These are phyloP conservation scores for Sebastolobus alascanus DNA, from an alignment of 2,797 vertebrate species.

Conservation along the genomic window DNA sequence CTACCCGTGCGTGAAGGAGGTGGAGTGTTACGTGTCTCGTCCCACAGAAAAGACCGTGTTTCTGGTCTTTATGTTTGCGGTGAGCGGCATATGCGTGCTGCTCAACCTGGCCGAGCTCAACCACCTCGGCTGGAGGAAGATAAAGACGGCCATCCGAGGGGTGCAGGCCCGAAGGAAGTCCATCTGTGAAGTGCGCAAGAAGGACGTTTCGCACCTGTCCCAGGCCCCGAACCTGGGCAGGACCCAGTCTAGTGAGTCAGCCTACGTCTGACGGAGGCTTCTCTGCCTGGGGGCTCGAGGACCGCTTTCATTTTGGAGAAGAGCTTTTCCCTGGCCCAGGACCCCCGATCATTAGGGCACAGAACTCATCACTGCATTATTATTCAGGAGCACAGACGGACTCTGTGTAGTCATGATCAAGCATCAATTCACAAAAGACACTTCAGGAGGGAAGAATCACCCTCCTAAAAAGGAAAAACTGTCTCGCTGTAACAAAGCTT, in stretches of 20 bases:
- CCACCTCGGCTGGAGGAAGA: conserved; percentile 93
- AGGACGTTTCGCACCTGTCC: conserved; percentile 87
- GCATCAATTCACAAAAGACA: conserved; percentile 64
- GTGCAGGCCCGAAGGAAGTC: conserved; percentile 90
- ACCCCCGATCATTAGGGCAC: conserved; percentile 62
- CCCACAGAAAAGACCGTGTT: conserved; percentile 94
- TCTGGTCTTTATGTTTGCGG: conserved; percentile 94
- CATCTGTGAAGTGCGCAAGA: conserved; percentile 88
- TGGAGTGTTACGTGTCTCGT: conserved; percentile 93
- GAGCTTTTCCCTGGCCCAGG: conserved; percentile 72
- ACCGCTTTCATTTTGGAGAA: conserved; percentile 69
- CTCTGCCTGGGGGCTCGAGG: conserved; percentile 73
- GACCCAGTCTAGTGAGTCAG: conserved; percentile 92
- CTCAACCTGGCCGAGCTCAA: conserved; percentile 95
- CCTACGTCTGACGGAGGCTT: conserved; percentile 90
- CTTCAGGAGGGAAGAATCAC: conserved; percentile 55
- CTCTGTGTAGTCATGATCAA: conserved; percentile 62
- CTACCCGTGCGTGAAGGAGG: conserved; percentile 92
- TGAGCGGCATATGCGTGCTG: conserved; percentile 92
- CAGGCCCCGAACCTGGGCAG: conserved; percentile 88
- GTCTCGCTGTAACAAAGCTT: conserved; percentile 57
- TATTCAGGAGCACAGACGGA: conserved; percentile 74
- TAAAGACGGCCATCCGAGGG: conserved; percentile 88
- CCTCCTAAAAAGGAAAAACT: conserved; percentile 48
- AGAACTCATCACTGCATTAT: conserved; percentile 68